Evolutionary conservation across 2,113 vertebrate genomes (phyloP), one percentile per base, ranked within the genome.

Genomic region (Nestor notabilis): DNA sequence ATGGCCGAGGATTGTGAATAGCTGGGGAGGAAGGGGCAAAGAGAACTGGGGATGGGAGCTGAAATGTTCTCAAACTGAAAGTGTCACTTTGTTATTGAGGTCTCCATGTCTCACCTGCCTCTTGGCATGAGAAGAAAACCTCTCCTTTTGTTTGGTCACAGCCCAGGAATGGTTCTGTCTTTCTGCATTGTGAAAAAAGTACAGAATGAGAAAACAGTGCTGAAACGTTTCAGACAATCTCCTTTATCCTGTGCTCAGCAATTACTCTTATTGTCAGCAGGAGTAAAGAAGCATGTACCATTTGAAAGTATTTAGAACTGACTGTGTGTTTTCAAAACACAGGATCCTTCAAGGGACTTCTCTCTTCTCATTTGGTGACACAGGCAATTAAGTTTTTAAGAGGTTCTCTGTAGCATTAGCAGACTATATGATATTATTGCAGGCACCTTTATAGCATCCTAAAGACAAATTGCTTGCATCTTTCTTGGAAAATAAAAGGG

Each of bases 301-400:
- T 92, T 76, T 79, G 50, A 60, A 94, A 83, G 61, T 65, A 52
- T 90, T 95, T 49, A 84, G 89, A 93, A 87, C 64, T 81, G 86
- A 49, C 76, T 87, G 56, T 37, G 33, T 80, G 41, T 56, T 96
- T 94, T 78, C 86, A 94, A 93, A 96, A 87, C 65, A 87, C 69
- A 31, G 52, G 39, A 83, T 91, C 69, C 88, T 89, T 64, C 92
- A 92, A 93, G 88, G 86, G 85, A 93, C 90, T 89, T 13, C 60
- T 92, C 79, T 78, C 83, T 83, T 83, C 56, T 88, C 87, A 72
- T 94, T 94, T 87, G n/a, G 86, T 96, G 90, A 94, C 86, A 95
- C 94, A 90, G 88, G 61, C 90, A 96, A 93, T 96, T 96, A 92
- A 86, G 85, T 84, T 94, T 94, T 92, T 89, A 96, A 93, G 90